These are phyloP conservation scores for Aphaenogaster rudis DNA, from an alignment of 1,140 invertebrate species.

Conservation along the genomic window DNA sequence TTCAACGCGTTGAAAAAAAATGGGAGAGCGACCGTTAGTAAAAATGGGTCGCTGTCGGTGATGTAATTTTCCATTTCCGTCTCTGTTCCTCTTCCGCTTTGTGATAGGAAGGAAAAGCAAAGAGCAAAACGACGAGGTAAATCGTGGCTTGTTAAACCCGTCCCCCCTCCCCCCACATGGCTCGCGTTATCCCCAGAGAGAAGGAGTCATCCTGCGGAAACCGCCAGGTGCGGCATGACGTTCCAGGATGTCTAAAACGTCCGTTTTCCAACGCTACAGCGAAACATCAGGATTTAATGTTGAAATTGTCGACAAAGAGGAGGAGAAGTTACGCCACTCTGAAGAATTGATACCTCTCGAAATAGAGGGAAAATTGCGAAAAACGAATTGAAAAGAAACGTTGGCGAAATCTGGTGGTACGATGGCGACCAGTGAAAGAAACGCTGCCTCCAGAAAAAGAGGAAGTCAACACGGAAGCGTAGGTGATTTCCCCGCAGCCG, in stretches of 20 bases:
- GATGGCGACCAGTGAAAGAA: not conserved
- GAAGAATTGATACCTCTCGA: not conserved
- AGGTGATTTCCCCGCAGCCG: not conserved
- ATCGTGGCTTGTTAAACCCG: conserved; percentile 10
- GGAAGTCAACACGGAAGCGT: not conserved
- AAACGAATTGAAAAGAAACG: not conserved
- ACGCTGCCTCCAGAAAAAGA: not conserved
- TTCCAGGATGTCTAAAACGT: not conserved
- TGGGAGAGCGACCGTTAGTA: not conserved
- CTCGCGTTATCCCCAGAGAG: not conserved
- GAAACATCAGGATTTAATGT: not conserved
- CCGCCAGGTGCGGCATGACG: conserved; percentile 2
- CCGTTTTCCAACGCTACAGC: not conserved
- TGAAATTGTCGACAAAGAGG: not conserved
- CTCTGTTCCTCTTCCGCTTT: conserved; percentile 3
- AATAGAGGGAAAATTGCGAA: not conserved
- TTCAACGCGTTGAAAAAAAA: conserved; percentile 18
- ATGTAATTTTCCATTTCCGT: conserved; percentile 17
- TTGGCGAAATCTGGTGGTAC: not conserved
- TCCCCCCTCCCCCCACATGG: not conserved
- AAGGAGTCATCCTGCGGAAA: not conserved
- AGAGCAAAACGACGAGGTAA: conserved; percentile 26
- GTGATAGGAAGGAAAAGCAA: not conserved
- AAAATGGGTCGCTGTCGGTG: conserved; percentile 33
- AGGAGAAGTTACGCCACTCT: not conserved